Conservation (phyloP, 2,113 vertebrate genomes). For the Ptyas mucosa region DNA sequence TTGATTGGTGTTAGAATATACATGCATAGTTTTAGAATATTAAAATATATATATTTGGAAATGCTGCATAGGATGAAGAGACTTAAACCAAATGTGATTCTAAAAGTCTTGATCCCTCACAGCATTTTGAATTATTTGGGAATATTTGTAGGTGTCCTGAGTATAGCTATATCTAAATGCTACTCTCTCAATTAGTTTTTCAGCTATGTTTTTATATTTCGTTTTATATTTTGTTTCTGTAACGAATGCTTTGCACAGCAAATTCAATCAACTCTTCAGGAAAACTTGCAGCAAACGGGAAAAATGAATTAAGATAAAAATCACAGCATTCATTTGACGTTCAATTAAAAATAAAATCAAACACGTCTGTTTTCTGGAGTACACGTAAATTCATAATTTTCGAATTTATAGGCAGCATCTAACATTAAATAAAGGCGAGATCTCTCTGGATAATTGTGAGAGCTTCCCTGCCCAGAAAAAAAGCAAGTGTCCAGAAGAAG, state of each 20-base stretch:
- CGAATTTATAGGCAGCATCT: neutral
- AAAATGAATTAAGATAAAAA: neutral
- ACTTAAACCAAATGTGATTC: neutral
- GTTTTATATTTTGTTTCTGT: neutral
- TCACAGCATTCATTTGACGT: neutral
- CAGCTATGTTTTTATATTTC: neutral
- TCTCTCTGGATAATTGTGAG: neutral
- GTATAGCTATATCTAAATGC: neutral
- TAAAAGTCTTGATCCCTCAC: neutral
- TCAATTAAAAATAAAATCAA: neutral
- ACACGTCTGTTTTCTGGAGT: neutral
- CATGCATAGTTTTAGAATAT: neutral
- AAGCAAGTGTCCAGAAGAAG: neutral
- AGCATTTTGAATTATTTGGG: neutral
- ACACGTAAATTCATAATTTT: neutral
- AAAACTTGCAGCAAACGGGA: neutral
- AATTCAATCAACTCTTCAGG: no score
- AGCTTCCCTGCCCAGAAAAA: neutral
- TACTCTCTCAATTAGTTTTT: neutral
- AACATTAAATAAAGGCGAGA: neutral
- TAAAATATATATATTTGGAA: neutral
- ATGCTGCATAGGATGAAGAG: neutral
- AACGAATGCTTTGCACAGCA: neutral
- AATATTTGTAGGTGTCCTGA: no score
- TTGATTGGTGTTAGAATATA: neutral